Percentiles rank a stretch among this genome's conserved stretches.
Evolutionary conservation across 2,113 vertebrate species (phyloP).

Genomic region (Salvelinus sp.): DNA sequence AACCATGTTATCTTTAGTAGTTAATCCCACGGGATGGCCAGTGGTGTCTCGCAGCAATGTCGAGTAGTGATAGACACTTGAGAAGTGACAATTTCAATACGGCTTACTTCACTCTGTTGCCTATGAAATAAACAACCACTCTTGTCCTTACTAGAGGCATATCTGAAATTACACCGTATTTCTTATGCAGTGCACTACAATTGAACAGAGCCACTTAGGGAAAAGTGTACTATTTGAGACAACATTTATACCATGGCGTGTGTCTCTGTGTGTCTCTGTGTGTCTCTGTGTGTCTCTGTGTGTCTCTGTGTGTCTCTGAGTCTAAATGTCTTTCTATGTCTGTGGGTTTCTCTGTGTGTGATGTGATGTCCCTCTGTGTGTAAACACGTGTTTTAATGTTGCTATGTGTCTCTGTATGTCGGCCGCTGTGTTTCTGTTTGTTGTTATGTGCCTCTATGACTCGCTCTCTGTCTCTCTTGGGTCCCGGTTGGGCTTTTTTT

Average conservation of each 20-base stretch:
- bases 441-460: neutral
- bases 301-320: neutral
- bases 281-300: neutral
- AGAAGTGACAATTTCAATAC: neutral
- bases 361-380: neutral
- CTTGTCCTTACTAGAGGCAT: neutral
- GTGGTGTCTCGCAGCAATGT: neutral
- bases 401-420: neutral
- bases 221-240: no score
- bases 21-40: neutral
- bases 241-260: neutral
- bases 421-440: neutral
- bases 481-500: conserved; percentile 79
- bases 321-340: neutral
- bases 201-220: no score
- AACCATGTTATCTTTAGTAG: neutral
- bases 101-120: neutral
- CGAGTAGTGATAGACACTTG: neutral
- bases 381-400: neutral
- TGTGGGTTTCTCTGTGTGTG: neutral
- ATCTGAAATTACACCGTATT: neutral
- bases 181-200: neutral
- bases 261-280: neutral
- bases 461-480: conserved; percentile 7
- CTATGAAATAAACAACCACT: neutral